Conservation (phyloP, 2,113 vertebrate species). For the Microcebus jonahi region DNA sequence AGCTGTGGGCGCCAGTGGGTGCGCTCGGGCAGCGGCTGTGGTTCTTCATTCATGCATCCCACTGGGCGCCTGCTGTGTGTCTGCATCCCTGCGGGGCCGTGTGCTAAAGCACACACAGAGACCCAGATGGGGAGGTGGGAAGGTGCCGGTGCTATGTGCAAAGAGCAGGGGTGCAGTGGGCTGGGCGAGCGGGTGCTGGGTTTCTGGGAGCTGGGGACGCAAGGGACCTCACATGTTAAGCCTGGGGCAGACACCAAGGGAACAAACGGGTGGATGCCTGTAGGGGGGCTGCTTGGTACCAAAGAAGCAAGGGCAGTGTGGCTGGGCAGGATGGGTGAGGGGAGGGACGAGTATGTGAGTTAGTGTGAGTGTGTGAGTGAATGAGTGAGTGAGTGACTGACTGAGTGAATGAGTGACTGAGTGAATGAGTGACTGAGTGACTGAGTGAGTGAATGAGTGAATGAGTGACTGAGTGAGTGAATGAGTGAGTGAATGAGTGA, state of each 20-base stretch:
- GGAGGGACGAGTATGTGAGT: neutral
- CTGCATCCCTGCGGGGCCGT: rapidly evolving
- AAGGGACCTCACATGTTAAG: neutral
- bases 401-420: rapidly evolving
- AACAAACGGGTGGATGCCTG: neutral
- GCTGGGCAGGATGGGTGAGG: neutral
- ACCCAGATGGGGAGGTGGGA: neutral
- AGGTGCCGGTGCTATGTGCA: neutral
- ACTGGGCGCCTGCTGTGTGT: neutral
- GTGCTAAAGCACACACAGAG: neutral
- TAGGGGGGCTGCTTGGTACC: neutral
- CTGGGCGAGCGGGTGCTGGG: neutral
- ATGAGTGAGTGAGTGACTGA: too few species aligned
- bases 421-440: too few species aligned
- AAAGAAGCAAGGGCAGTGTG: neutral
- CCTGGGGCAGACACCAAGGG: neutral
- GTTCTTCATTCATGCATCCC: neutral
- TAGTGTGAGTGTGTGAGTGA: too few species aligned
- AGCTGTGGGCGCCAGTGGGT: neutral
- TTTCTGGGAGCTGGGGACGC: neutral
- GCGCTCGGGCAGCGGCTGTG: rapidly evolving
- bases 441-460: too few species aligned
- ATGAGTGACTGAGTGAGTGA: too few species aligned
- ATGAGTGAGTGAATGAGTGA: too few species aligned
- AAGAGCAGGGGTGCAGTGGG: neutral